Conservation (phyloP, 2,797 vertebrate genomes). For the Prionace glauca region DNA sequence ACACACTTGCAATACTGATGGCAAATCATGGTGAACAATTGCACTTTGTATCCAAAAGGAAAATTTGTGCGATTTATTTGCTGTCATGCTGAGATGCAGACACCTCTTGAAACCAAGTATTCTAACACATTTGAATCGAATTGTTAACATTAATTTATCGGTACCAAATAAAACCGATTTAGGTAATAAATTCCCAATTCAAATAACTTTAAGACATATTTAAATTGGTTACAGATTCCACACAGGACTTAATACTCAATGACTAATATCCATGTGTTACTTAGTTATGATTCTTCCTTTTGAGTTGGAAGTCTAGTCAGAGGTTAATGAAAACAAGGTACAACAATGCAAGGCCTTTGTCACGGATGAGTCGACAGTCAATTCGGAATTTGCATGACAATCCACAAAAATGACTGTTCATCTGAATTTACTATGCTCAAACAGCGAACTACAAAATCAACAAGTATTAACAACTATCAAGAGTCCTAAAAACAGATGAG, state of each 20-base stretch:
- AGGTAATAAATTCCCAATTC: background rate
- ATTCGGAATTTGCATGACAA: conserved; percentile 19
- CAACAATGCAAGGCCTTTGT: background rate
- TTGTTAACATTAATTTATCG: background rate
- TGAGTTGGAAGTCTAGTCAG: conserved; percentile 33
- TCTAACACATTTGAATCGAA: background rate
- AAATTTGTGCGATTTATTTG: background rate
- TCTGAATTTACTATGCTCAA: background rate
- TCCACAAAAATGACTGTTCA: background rate
- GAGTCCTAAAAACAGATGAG: background rate
- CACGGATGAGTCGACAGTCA: conserved; percentile 34
- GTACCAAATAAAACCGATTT: background rate
- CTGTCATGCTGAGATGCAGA: background rate
- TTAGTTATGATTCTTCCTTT: background rate
- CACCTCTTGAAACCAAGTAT: background rate
- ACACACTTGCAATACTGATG: background rate
- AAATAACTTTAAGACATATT: background rate
- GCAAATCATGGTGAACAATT: background rate
- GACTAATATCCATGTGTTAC: background rate
- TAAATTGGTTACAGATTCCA: background rate
- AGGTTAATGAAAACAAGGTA: conserved; percentile 39
- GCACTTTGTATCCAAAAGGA: background rate
- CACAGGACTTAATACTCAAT: background rate
- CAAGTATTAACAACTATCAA: background rate
- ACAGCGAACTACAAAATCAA: background rate